phyloP scores from a whole-genome alignment of 2,888 invertebrate genomes.

The Caenorhabditis becei region DNA sequence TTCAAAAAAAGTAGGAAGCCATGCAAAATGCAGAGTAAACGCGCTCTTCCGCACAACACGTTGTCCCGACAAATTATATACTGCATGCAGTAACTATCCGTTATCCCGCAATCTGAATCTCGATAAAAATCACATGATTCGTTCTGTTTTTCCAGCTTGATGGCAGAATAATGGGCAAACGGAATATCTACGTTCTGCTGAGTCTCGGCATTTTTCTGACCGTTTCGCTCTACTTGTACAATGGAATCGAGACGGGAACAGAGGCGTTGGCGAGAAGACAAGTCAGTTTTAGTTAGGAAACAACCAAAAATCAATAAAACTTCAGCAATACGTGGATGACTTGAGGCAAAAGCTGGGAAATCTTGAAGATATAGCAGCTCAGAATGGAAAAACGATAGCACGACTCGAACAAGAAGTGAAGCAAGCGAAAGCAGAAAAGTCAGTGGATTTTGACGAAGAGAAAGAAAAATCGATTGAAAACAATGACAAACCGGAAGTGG shows the following conservation, averaged over 20 bases:
- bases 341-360: constrained; percentile 43
- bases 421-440: constrained; percentile 35
- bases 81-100: constrained; percentile 3
- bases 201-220: constrained; percentile 49
- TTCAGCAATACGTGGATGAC: constrained; percentile 48
- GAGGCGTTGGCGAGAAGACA: constrained; percentile 41
- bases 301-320: not conserved
- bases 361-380: constrained; percentile 36
- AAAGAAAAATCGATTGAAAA: constrained; percentile 43
- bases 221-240: constrained; percentile 54
- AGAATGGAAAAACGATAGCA: constrained; percentile 62
- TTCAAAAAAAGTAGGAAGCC: not conserved
- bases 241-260: constrained; percentile 51
- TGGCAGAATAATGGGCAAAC: constrained; percentile 49
- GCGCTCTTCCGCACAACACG: constrained; percentile 20
- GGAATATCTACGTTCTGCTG: constrained; percentile 45
- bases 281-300: constrained; percentile 1
- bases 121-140: too few species aligned
- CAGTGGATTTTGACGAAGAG: constrained; percentile 41
- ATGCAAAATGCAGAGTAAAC: constrained; percentile 1
- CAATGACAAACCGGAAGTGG: constrained; percentile 30
- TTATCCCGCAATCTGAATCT: not conserved
- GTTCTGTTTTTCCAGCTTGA: constrained; percentile 34
- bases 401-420: constrained; percentile 40
- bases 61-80: not conserved